Conservation (phyloP, 2,797 vertebrate genomes). For the Clarias laeviceps region DNA sequence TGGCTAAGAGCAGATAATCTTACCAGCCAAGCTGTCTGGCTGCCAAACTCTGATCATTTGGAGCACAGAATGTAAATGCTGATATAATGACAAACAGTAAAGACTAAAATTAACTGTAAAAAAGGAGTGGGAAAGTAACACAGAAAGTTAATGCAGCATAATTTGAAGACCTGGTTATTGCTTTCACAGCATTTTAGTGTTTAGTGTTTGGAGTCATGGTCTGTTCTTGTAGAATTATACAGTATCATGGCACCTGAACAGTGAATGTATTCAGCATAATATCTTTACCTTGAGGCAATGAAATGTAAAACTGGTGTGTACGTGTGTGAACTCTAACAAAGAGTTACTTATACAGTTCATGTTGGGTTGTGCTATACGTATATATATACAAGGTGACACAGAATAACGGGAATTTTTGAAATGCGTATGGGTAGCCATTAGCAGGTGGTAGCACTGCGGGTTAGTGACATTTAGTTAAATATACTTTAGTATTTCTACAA, state of each 20-base stretch:
- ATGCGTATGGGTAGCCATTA: too few relatives aligned
- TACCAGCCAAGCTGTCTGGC: conserved; percentile 63
- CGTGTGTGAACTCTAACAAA: conserved; percentile 39
- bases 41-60: conserved; percentile 61
- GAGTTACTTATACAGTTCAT: neutral
- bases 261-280: conserved; percentile 31
- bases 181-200: neutral
- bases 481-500: too few relatives aligned
- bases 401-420: too few relatives aligned
- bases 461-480: too few relatives aligned
- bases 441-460: too few relatives aligned
- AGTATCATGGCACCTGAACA: conserved; percentile 10
- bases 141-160: conserved; percentile 24
- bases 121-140: neutral
- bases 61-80: conserved; percentile 62
- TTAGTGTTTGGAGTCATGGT: neutral
- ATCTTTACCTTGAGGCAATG: neutral
- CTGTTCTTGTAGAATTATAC: conserved; percentile 4
- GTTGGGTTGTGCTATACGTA: neutral
- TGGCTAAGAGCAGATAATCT: conserved; percentile 69
- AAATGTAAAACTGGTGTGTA: conserved; percentile 43
- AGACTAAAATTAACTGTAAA: conserved; percentile 43
- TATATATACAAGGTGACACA: too few relatives aligned
- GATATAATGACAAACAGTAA: conserved; percentile 41
- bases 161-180: conserved; percentile 21